Evolutionary conservation across 2,797 vertebrate genomes (phyloP), one percentile per base, ranked within the genome.

Genomic region (Busarellus nigricollis): DNA sequence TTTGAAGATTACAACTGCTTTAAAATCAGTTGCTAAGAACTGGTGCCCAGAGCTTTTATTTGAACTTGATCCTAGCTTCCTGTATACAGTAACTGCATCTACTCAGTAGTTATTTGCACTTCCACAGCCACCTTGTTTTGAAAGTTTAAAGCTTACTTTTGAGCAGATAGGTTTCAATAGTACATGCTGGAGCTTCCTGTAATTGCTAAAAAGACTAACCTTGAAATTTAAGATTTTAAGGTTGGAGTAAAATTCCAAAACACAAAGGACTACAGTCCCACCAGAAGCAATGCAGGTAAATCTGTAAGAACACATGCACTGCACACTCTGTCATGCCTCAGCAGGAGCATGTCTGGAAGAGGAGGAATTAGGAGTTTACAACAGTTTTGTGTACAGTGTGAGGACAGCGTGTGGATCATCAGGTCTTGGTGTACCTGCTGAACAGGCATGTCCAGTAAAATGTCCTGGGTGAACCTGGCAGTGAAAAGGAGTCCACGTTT

Each of bases 11-110:
- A 87, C 85, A 97, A 35, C 38, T 77, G 72, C 94, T 93, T 96
- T 93, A 95, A 96, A 97, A 97, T 91, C 95, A 89, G n/a, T 91
- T 96, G 88, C 80, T 97, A 83, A 91, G 95, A 96, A 89, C 55
- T 73, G 81, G 50, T 95, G 94, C 90, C 94, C 89, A 71, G 74
- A 94, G 85, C 54, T 97, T 96, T 96, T 93, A 95, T 97, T 90
- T 96, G 92, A 97, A 97, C 94, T 96, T 97, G 96, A 97, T 97
- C 96, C 66, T 33, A 49, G 81, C 89, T 97, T 97, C 96, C 94
- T 96, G 95, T 95, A 49, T 81, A 95, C 91, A 94, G 94, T 97
- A 92, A 96, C 94, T 93, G 87, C 97, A 97, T 96, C 96, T 94
- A 44, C 95, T 92, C 67, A 19, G 57, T 31, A 50, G 82, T 28